These are phyloP conservation scores for Mirza zaza DNA, from an alignment of 2,113 vertebrate species.

Conservation along the genomic window DNA sequence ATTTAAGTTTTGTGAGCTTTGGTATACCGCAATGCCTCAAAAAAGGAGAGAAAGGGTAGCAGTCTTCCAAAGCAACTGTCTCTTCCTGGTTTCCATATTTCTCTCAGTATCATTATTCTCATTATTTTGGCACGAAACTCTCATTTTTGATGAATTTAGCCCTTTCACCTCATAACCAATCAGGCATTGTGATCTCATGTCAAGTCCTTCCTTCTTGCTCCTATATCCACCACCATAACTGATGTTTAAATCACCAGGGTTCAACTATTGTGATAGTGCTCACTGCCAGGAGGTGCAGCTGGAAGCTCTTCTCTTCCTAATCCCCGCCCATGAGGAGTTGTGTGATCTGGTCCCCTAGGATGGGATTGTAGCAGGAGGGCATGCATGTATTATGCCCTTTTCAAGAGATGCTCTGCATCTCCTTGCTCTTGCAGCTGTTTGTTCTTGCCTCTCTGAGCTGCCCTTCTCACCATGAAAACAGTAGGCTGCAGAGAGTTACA, in stretches of 20 bases:
- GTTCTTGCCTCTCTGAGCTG: neutral
- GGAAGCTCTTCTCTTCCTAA: neutral
- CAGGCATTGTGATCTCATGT: neutral
- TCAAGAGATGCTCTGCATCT: neutral
- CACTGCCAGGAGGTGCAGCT: neutral
- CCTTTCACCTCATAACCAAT: neutral
- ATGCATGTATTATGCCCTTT: neutral
- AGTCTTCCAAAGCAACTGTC: neutral
- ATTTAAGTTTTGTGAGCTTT: neutral
- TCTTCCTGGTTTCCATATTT: neutral
- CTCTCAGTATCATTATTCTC: neutral
- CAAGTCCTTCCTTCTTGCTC: neutral
- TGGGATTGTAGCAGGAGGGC: neutral
- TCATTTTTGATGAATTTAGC: neutral
- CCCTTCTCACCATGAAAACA: neutral
- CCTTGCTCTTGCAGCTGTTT: neutral
- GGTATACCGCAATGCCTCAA: neutral
- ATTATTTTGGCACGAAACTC: neutral
- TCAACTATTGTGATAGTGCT: neutral
- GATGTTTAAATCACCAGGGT: neutral
- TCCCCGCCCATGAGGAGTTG: neutral
- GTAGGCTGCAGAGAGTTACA: neutral
- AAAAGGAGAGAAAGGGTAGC: neutral
- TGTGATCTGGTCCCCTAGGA: neutral
- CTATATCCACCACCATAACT: neutral